Evolutionary conservation across 2,113 vertebrate species (phyloP).

Genomic region (Pantherophis guttatus): DNA sequence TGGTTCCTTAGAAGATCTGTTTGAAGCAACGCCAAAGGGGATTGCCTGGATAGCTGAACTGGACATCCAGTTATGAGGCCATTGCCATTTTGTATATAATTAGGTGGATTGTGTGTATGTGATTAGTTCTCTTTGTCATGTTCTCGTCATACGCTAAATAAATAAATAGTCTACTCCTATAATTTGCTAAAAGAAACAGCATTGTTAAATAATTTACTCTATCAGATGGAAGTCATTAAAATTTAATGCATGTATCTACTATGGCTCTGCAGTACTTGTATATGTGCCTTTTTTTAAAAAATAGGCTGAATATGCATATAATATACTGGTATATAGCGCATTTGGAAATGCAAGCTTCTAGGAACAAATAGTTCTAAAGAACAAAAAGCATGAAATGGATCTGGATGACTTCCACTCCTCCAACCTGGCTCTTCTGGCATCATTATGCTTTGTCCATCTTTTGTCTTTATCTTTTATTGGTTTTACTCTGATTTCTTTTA

Average conservation of each 20-base stretch:
- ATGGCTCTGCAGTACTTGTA: constrained; percentile 32
- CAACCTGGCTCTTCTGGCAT: neutral
- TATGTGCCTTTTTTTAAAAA: constrained; percentile 39
- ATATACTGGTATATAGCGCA: neutral
- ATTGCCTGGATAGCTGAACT: neutral
- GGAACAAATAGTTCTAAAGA: fast-evolving
- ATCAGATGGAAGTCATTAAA: constrained; percentile 47
- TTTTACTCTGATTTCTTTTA: neutral
- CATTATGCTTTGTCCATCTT: neutral
- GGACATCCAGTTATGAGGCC: neutral
- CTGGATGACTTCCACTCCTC: neutral
- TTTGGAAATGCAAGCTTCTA: neutral
- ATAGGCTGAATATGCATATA: neutral
- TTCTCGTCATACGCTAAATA: neutral
- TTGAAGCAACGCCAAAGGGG: neutral
- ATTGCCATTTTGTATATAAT: neutral
- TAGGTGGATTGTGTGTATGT: neutral
- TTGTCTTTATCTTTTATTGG: neutral
- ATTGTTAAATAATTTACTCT: constrained; percentile 46
- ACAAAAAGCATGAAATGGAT: neutral
- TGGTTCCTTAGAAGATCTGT: neutral
- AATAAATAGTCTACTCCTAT: constrained; percentile 17
- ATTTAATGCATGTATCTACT: constrained; percentile 40
- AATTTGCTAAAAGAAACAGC: constrained; percentile 46
- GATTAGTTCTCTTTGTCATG: neutral